A percentile compares a stretch with the other conserved stretches of the same genome.
These are phyloP conservation scores for Pyrochroa serraticornis DNA, from an alignment of 2,888 invertebrate species.

Conservation along the genomic window DNA sequence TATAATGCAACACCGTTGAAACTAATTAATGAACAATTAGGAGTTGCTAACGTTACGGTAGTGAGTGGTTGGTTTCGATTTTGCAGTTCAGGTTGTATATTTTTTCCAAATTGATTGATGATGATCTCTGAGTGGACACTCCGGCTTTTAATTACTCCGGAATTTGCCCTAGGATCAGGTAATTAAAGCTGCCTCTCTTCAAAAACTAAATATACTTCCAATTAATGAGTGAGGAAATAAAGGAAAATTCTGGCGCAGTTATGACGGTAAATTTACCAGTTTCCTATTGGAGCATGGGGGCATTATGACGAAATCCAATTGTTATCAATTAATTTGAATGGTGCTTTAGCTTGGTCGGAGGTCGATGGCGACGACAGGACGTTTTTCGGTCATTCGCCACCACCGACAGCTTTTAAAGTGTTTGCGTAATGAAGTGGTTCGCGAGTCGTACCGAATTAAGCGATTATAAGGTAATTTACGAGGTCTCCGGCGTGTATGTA, in stretches of 20 bases:
- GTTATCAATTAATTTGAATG: constrained; percentile 25
- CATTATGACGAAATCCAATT: constrained; percentile 20
- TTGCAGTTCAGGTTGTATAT: neutral
- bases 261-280: constrained; percentile 13
- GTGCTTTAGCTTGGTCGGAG: constrained; percentile 12
- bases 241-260: neutral
- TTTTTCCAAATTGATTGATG: constrained; percentile 6
- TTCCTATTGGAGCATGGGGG: constrained; percentile 2
- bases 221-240: neutral
- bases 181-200: neutral
- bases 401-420: constrained; percentile 25
- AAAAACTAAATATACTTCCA: neutral
- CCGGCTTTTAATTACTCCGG: constrained; percentile 3
- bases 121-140: constrained; percentile 1
- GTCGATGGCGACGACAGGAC: constrained; percentile 4
- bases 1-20: neutral
- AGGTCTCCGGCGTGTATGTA: constrained; percentile 38
- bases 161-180: neutral
- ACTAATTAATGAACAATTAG: constrained; percentile 6
- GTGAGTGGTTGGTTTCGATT: neutral
- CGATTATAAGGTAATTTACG: constrained; percentile 43
- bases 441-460: constrained; percentile 41
- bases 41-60: neutral
- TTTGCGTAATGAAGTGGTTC: constrained; percentile 38
- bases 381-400: constrained; percentile 17